A percentile compares a stretch with the other conserved stretches of the same genome.
phyloP scores from a whole-genome alignment of 1,140 invertebrate species.

The Eriosoma lanigerum region DNA sequence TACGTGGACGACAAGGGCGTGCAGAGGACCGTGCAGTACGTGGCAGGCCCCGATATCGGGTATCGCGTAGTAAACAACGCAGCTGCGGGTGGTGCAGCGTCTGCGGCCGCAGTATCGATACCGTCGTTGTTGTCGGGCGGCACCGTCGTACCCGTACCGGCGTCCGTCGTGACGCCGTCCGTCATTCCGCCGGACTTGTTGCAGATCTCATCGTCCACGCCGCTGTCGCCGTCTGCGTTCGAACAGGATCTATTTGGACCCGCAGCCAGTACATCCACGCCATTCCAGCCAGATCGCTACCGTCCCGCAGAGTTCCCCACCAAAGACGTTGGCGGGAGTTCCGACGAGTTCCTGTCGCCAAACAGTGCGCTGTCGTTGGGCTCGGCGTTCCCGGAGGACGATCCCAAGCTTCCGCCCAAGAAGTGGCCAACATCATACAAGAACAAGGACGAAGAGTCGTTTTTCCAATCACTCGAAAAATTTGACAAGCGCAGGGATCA shows the following conservation, averaged over 20 bases:
- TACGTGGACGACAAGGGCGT: conserved; percentile 74
- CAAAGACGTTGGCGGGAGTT: not conserved
- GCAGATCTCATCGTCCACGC: not conserved
- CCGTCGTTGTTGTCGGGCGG: conserved; percentile 45
- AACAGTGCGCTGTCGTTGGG: conserved; percentile 42
- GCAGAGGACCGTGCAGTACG: conserved; percentile 71
- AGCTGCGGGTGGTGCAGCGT: conserved; percentile 57
- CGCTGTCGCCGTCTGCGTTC: not conserved
- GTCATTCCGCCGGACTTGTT: not conserved
- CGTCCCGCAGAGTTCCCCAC: not conserved
- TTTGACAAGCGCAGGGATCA: not conserved
- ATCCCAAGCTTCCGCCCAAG: conserved; percentile 31
- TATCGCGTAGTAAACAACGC: conserved; percentile 69
- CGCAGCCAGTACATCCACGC: not conserved
- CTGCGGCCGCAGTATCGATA: conserved; percentile 33
- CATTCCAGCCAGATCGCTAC: not conserved
- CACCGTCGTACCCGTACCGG: not conserved
- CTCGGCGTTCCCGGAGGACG: conserved; percentile 52
- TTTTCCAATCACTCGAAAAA: conserved; percentile 21
- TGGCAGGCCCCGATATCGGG: conserved; percentile 73
- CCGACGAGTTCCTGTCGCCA: conserved; percentile 45
- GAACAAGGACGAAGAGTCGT: conserved; percentile 28
- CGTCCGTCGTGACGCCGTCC: not conserved
- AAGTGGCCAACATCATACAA: conserved; percentile 38
- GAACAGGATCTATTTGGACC: conserved; percentile 41